These are phyloP conservation scores for Acipenser ruthenus DNA, from an alignment of 2,797 vertebrate species.

Conservation along the genomic window DNA sequence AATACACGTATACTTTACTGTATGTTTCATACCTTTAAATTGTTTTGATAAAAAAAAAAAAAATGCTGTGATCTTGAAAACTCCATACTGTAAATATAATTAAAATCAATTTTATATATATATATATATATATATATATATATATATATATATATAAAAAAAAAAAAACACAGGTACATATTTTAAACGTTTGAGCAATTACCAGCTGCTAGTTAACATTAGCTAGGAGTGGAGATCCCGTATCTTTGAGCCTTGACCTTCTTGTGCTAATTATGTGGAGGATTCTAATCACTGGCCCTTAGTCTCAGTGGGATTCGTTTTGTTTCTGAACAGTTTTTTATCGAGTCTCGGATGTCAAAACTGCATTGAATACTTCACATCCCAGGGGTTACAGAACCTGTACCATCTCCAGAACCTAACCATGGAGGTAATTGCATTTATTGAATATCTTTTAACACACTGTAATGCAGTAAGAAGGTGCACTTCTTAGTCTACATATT, in stretches of 20 bases:
- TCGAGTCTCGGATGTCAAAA: conserved; percentile 96
- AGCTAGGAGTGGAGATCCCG: too few species aligned
- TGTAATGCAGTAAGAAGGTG: conserved; percentile 9
- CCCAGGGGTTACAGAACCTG: conserved; percentile 90
- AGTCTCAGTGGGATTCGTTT: conserved; percentile 59
- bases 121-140: too few species aligned
- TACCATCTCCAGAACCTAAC: conserved; percentile 96
- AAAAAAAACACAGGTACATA: too few species aligned
- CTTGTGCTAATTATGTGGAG: too few species aligned
- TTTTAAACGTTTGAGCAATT: too few species aligned
- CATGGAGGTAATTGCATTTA: conserved; percentile 78
- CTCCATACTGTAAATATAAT: too few species aligned
- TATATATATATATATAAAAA: too few species aligned
- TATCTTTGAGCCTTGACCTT: too few species aligned
- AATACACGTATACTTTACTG: conserved; percentile 41
- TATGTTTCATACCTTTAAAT: conserved; percentile 5
- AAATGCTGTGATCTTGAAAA: not conserved
- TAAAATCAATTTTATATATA: too few species aligned
- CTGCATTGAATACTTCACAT: conserved; percentile 97
- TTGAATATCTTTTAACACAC: conserved; percentile 5
- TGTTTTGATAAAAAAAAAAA: not conserved
- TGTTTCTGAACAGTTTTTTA: conserved; percentile 86
- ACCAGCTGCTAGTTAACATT: too few species aligned
- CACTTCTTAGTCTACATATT: conserved; percentile 23
- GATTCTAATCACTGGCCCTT: conserved; percentile 11